These are phyloP conservation scores for Camponotus floridanus DNA, from an alignment of 1,140 invertebrate species.

Conservation along the genomic window DNA sequence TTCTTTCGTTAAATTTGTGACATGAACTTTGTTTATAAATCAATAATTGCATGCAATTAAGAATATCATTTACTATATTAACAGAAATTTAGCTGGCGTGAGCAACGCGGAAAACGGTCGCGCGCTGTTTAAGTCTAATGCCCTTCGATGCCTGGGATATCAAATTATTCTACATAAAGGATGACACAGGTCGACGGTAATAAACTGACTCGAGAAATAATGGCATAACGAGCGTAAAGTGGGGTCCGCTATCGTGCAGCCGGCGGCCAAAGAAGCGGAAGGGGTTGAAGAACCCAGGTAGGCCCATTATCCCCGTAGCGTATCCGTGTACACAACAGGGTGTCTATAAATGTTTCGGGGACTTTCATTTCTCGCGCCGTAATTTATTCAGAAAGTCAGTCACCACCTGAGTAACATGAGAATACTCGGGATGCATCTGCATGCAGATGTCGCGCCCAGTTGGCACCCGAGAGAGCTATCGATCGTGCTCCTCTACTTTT, in stretches of 20 bases:
- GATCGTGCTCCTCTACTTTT: constrained; percentile 61
- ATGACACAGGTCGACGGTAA: constrained; percentile 77
- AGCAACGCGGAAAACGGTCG: constrained; percentile 36
- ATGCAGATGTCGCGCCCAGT: constrained; percentile 75
- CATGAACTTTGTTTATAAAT: not conserved
- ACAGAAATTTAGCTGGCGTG: constrained; percentile 13
- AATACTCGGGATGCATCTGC: constrained; percentile 76
- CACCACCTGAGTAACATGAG: constrained; percentile 82
- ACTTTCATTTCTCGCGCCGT: constrained; percentile 68
- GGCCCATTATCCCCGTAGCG: constrained; percentile 75
- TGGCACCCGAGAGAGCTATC: constrained; percentile 64
- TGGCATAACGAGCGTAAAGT: constrained; percentile 76
- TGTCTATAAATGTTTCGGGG: constrained; percentile 77
- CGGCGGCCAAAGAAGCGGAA: constrained; percentile 73
- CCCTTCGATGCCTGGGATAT: constrained; percentile 72
- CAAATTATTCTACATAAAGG: constrained; percentile 76
- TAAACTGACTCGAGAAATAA: constrained; percentile 77
- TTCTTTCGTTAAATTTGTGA: not conserved
- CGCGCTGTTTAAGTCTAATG: constrained; percentile 1
- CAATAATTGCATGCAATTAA: constrained; percentile 25
- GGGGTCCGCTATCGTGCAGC: constrained; percentile 72
- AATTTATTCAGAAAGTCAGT: constrained; percentile 82
- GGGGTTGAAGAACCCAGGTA: constrained; percentile 78
- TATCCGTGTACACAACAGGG: constrained; percentile 73
- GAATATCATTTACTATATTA: constrained; percentile 15